Base-by-base conservation (phyloP, 2,888 invertebrate species). In the Caenorhabditis imperialis region DNA sequence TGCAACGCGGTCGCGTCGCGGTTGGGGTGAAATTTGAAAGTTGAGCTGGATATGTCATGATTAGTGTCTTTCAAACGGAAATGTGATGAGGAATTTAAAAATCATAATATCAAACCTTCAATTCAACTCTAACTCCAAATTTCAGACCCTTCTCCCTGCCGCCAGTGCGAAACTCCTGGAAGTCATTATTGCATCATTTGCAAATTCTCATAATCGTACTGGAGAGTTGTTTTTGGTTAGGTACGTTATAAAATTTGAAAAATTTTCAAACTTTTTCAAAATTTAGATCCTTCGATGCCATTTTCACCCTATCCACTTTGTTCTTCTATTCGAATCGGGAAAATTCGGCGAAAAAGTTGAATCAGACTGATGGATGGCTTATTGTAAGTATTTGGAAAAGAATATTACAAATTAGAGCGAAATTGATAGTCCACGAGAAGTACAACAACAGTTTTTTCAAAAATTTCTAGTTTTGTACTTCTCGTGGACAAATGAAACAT, bases 191-290 rank as follows among this genome's bases (percentile, higher is more conserved):
- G 73, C 81, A 8, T 65, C 84, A 8, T 47, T 77, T 8, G 82
- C 84, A 4, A 85, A 86, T 53, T 82, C 84, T 7, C 83, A 84
- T 25, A 84, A 86, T 51, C 60, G 86, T 20, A 84, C 83, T 5
- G 86, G 86, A 8, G 86, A 81, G 50, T 62, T 86, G 22, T 86
- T 83, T 67, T 60, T 86, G 30, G 67, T 85, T 20, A 67, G 85
- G 85, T 84, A 44, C 30, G 6, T 30, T 30, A 30, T 30, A n/a
- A n/a, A n/a, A n/a, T 30, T 30, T 40, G 40, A 40, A 40, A 40
- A 8, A 18, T 14, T 18, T 5, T 16, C 6, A n/a, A 16, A 8
- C 7, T 40, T 40, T 16, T 16, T 16, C n/a, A 8, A 7, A 6
- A 40, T 40, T 40, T 14, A 40, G 40, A 54, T 27, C 67, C 5